These are phyloP conservation scores for Fukomys damarensis DNA, from an alignment of 2,113 vertebrate genomes.

Conservation along the genomic window DNA sequence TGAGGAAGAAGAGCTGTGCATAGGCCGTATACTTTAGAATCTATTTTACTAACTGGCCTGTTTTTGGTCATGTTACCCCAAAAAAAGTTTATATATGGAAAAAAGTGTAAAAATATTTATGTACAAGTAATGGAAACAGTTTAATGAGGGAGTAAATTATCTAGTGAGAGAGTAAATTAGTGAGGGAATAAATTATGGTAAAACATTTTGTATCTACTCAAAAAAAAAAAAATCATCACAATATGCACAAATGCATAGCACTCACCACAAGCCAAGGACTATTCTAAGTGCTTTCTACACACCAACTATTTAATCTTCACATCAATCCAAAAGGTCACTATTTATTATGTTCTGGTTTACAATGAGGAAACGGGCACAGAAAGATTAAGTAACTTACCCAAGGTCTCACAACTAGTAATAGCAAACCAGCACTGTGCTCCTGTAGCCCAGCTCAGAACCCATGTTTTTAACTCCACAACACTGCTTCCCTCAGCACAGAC, in stretches of 20 bases:
- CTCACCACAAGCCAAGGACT: background rate
- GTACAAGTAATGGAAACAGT: background rate
- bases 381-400: background rate
- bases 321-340: background rate
- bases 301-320: background rate
- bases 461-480: background rate
- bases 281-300: background rate
- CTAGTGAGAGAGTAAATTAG: background rate
- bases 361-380: conserved; percentile 1
- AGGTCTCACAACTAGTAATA: background rate
- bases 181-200: background rate
- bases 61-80: background rate
- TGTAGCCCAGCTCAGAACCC: background rate
- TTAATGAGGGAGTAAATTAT: background rate
- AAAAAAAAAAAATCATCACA: background rate
- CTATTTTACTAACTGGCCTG: background rate
- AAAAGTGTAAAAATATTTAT: background rate
- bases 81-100: background rate
- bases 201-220: background rate
- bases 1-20: background rate
- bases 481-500: background rate
- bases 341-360: background rate
- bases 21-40: background rate
- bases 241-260: background rate
- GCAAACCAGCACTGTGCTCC: background rate